Conservation (phyloP, 64 coral and sea anemone species). For the Catalaphyllia jardinei region DNA sequence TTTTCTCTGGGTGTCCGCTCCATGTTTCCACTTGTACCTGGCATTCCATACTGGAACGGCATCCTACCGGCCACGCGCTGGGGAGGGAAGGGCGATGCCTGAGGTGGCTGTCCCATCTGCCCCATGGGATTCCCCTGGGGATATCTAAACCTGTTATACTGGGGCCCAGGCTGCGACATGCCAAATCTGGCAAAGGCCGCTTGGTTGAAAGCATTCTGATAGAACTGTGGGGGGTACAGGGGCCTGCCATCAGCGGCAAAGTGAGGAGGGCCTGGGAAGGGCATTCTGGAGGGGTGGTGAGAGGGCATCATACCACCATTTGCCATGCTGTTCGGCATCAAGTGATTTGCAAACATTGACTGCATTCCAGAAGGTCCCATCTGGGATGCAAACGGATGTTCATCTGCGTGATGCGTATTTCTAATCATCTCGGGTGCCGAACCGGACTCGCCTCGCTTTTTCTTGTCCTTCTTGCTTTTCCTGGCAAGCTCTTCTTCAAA, state of each 20-base stretch:
- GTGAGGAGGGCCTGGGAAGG: conserved; percentile 64
- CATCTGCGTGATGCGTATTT: background rate
- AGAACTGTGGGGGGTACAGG: conserved; percentile 86
- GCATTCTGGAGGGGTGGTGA: conserved; percentile 62
- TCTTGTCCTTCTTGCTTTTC: conserved; percentile 59
- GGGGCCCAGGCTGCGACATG: conserved; percentile 64
- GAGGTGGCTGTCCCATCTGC: conserved; percentile 48
- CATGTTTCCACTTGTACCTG: conserved; percentile 17
- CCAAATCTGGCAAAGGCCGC: conserved; percentile 68
- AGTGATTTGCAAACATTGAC: conserved; percentile 49
- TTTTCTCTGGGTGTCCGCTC: conserved; percentile 26
- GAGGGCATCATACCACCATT: conserved; percentile 80
- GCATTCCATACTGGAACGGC: conserved; percentile 52
- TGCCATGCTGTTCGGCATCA: conserved; percentile 63
- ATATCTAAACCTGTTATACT: conserved; percentile 70
- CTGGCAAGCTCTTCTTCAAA: conserved; percentile 93
- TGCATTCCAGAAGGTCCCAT: conserved; percentile 36
- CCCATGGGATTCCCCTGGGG: conserved; percentile 33
- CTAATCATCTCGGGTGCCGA: conserved; percentile 49
- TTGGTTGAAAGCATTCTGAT: conserved; percentile 81
- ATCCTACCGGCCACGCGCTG: conserved; percentile 45
- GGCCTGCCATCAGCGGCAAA: conserved; percentile 83
- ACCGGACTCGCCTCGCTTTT: conserved; percentile 30
- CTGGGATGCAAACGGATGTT: conserved; percentile 9
- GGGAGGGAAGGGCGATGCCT: conserved; percentile 34